Evolutionary conservation across 2,797 vertebrate genomes (phyloP).

Genomic region (Pitangus sulphuratus): DNA sequence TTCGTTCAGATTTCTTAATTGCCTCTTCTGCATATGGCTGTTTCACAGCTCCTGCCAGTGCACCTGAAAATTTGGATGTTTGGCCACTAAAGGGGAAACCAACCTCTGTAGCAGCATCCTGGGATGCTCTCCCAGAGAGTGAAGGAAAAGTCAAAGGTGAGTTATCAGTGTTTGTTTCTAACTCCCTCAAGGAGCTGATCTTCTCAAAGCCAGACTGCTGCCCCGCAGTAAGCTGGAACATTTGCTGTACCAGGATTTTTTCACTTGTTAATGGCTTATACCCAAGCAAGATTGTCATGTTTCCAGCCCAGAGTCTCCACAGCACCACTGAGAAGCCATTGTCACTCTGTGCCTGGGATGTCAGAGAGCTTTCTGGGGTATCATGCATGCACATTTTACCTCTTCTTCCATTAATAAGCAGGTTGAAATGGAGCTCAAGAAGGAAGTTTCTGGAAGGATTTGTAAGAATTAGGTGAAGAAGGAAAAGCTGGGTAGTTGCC

Average conservation of each 20-base stretch:
- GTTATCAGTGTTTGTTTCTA: background rate
- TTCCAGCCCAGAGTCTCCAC: background rate
- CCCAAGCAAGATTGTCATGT: background rate
- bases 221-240: background rate
- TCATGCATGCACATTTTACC: background rate
- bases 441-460: background rate
- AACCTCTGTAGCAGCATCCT: constrained; percentile 89
- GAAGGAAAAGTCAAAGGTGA: constrained; percentile 95
- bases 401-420: background rate
- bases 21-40: background rate
- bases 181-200: background rate
- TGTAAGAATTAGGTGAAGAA: background rate
- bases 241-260: background rate
- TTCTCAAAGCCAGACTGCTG: background rate
- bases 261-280: background rate
- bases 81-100: constrained; percentile 90
- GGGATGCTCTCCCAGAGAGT: constrained; percentile 91
- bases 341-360: background rate
- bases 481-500: background rate
- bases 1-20: background rate
- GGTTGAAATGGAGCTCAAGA: background rate
- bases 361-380: background rate
- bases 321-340: rapidly evolving
- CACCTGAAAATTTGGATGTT: constrained; percentile 94
- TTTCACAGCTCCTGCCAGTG: constrained; percentile 87